Evolutionary conservation across 2,113 vertebrate species (phyloP).

Genomic region (Apteryx mantelli): DNA sequence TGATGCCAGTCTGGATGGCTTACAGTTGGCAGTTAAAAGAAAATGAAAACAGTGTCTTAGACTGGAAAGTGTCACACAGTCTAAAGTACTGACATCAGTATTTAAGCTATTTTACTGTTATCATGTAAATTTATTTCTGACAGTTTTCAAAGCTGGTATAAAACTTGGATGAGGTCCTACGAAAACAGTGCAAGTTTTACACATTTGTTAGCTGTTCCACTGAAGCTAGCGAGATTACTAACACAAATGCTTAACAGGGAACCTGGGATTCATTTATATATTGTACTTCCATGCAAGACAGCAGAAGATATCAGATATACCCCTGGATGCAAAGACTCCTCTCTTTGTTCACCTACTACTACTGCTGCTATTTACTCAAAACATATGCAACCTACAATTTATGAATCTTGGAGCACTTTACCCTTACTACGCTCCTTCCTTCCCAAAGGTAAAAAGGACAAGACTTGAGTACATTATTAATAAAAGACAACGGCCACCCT

Average conservation of each 20-base stretch:
- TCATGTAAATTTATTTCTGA: not conserved
- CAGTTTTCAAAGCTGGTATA: constrained; percentile 9
- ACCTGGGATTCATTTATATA: not conserved
- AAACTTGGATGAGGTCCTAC: not conserved
- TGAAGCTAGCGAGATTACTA: not conserved
- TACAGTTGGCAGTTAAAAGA: not conserved
- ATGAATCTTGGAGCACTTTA: not conserved
- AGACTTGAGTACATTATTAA: not conserved
- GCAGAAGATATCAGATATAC: not conserved
- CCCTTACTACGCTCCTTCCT: not conserved
- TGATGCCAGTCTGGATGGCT: not conserved
- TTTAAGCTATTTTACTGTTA: not conserved
- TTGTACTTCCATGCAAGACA: not conserved
- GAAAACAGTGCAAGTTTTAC: not conserved
- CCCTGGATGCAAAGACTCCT: not conserved
- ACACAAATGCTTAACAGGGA: not conserved
- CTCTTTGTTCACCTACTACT: not conserved
- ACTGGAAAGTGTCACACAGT: not conserved
- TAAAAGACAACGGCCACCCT: not conserved
- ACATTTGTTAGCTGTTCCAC: not conserved
- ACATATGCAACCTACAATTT: not conserved
- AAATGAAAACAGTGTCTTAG: not conserved
- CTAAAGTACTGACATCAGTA: not conserved
- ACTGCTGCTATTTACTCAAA: not conserved
- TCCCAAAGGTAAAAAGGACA: not conserved